A percentile compares a stretch with the other conserved stretches of the same genome.
Conservation (phyloP, 2,113 vertebrate genomes). For the Panthera tigris region DNA sequence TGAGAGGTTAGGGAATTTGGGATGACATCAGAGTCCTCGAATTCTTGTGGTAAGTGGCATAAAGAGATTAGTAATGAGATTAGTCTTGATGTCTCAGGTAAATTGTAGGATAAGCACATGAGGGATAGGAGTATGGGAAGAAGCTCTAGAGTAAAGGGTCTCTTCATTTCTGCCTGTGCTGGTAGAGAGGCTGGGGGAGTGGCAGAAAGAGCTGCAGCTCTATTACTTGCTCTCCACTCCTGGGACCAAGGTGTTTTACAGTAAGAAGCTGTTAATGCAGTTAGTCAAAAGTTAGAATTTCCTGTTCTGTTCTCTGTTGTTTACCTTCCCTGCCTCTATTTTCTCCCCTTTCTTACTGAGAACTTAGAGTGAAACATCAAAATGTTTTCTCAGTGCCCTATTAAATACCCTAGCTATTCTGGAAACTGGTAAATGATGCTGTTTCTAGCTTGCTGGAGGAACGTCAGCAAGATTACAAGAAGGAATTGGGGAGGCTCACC, state of each 20-base stretch:
- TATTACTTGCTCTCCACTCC: neutral
- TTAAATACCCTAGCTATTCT: slow-evolving; percentile 6
- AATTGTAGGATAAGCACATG: neutral
- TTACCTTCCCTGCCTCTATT: neutral
- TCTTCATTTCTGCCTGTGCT: neutral
- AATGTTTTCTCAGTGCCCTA: neutral
- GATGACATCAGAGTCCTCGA: neutral
- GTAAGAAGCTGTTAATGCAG: neutral
- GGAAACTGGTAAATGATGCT: neutral
- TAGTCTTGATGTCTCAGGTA: neutral
- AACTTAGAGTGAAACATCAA: neutral
- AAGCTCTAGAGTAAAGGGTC: neutral
- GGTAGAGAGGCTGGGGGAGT: neutral
- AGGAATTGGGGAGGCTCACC: neutral
- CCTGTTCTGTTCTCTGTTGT: neutral
- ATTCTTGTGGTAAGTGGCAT: neutral
- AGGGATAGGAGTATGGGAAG: neutral
- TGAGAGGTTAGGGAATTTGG: neutral
- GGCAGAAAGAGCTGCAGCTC: neutral
- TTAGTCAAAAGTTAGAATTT: neutral
- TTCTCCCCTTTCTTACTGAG: neutral
- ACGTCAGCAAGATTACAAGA: neutral
- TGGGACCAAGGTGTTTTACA: neutral
- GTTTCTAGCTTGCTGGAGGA: neutral
- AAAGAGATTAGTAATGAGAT: neutral